Evolutionary conservation across 2,113 vertebrate species (phyloP).

Genomic region (Sinocyclocheilus anophthalmus): DNA sequence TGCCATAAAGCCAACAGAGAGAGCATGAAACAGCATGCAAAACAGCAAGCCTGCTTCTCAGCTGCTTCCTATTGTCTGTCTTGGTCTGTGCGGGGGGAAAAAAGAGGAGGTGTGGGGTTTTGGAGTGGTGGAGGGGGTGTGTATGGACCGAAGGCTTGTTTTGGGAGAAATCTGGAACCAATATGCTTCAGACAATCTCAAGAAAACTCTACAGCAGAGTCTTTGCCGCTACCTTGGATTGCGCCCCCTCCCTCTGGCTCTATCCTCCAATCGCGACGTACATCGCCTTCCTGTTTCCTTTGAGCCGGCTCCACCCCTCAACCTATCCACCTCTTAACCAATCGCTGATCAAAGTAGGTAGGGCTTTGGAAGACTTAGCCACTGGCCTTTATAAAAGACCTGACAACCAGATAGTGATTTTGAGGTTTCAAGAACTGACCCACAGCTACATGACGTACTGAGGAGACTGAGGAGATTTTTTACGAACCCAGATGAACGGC

Average conservation of each 20-base stretch:
- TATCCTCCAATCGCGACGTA: conserved; percentile 60
- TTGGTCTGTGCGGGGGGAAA: background rate
- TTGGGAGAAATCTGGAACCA: conserved; percentile 87
- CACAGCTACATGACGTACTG: conserved; percentile 16
- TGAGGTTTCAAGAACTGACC: conserved; percentile 34
- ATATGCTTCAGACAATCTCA: conserved; percentile 79
- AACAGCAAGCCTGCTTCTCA: conserved; percentile 1
- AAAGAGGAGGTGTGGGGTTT: conserved; percentile 10
- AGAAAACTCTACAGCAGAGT: conserved; percentile 63
- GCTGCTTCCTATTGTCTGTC: conserved; percentile 34
- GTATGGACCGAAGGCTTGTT: conserved; percentile 55
- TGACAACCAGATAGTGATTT: conserved; percentile 60
- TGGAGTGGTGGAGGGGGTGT: conserved; percentile 34
- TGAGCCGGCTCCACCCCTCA: conserved; percentile 58
- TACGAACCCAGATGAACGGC: background rate
- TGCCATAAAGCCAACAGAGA: conserved; percentile 24
- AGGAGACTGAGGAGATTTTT: background rate
- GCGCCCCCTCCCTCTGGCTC: conserved; percentile 65
- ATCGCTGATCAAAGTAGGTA: conserved; percentile 69
- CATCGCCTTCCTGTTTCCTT: conserved; percentile 66
- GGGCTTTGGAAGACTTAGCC: conserved; percentile 59
- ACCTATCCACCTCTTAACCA: conserved; percentile 59
- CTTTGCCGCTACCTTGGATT: conserved; percentile 63
- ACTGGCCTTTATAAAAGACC: conserved; percentile 72
- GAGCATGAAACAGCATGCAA: conserved; percentile 7